These are phyloP conservation scores for Drosophila leontia DNA, from an alignment of 1,140 invertebrate species.

Conservation along the genomic window DNA sequence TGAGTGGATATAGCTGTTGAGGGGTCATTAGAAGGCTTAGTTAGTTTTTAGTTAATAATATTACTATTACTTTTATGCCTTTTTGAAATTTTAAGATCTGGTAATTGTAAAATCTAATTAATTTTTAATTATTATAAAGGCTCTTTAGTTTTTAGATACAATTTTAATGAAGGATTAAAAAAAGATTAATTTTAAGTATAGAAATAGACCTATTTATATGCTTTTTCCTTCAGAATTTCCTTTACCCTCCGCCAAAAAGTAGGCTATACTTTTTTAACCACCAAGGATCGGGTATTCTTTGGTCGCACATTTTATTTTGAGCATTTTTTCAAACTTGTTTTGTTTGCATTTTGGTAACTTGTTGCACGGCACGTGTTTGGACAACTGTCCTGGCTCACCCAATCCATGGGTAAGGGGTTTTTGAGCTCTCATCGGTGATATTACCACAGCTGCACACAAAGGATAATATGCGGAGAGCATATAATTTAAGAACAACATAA, in stretches of 20 bases:
- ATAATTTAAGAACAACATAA: constrained; percentile 50
- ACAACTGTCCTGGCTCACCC: constrained; percentile 26
- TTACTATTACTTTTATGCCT: too few species aligned
- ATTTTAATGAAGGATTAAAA: too few species aligned
- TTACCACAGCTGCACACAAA: constrained; percentile 28
- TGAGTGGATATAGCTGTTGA: too few species aligned
- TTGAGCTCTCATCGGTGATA: not conserved
- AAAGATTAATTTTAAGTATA: too few species aligned
- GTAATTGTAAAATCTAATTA: too few species aligned
- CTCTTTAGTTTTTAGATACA: too few species aligned
- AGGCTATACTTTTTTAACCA: not conserved
- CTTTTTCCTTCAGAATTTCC: not conserved
- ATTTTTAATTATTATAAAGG: too few species aligned
- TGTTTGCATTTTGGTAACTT: constrained; percentile 33
- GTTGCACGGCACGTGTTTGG: constrained; percentile 50
- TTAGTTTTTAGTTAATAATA: too few species aligned
- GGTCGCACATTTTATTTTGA: not conserved
- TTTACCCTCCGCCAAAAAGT: not conserved
- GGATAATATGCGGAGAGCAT: constrained; percentile 27
- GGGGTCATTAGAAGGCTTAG: not conserved
- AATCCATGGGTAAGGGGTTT: not conserved
- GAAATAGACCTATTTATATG: too few species aligned
- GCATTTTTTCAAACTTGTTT: not conserved
- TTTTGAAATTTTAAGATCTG: too few species aligned
- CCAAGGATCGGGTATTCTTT: not conserved